Conservation (phyloP, 2,113 vertebrate species). For the Prolemur simus region DNA sequence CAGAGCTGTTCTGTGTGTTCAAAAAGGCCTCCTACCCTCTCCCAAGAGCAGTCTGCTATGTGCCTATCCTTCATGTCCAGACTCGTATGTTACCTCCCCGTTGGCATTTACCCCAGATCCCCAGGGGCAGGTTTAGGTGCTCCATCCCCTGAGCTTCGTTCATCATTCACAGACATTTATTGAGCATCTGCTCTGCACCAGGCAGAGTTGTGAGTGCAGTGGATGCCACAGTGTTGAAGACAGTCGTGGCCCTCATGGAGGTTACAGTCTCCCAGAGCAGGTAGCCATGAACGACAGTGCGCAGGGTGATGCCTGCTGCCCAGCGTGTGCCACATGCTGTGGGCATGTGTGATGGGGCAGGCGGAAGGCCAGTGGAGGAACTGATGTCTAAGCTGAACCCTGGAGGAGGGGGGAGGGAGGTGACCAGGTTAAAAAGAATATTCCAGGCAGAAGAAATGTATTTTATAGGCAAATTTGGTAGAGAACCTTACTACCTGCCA, state of each 20-base stretch:
- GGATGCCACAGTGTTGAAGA: not conserved
- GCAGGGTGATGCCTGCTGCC: no score
- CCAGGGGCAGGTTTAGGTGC: not conserved
- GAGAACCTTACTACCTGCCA: not conserved
- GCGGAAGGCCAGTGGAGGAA: not conserved
- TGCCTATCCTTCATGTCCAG: not conserved
- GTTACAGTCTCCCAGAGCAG: not conserved
- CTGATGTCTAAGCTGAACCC: not conserved
- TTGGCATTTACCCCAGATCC: not conserved
- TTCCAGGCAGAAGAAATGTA: not conserved
- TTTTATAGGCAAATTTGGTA: not conserved
- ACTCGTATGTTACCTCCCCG: not conserved
- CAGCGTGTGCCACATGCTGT: not conserved
- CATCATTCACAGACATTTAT: not conserved
- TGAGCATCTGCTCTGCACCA: not conserved
- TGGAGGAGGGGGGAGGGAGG: not conserved
- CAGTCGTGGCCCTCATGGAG: not conserved
- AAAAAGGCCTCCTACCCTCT: not conserved
- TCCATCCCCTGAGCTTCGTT: not conserved
- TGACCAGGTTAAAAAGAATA: not conserved
- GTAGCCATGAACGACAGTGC: not conserved
- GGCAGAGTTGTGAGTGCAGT: no score
- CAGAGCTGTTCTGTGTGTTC: not conserved
- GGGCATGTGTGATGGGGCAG: rapidly evolving
- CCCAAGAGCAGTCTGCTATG: not conserved